These are phyloP conservation scores for Dasypogon diadema DNA, from an alignment of 2,888 invertebrate genomes.

Conservation along the genomic window DNA sequence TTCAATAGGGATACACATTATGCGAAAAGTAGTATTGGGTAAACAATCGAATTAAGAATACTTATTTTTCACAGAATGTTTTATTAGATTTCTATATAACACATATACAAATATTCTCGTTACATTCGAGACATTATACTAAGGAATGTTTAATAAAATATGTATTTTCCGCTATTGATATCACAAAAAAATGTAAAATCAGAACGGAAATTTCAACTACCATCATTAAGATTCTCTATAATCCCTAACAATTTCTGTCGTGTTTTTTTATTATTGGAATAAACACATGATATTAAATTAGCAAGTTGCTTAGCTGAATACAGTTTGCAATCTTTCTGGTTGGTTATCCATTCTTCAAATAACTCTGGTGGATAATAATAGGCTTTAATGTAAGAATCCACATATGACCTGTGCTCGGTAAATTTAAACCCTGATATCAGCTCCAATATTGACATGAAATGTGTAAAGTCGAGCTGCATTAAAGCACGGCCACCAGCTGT, in stretches of 20 bases:
- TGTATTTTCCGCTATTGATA: constrained; percentile 11
- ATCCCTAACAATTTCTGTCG: constrained; percentile 81
- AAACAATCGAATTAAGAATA: too few relatives aligned
- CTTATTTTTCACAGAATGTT: too few relatives aligned
- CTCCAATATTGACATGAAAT: constrained; percentile 91
- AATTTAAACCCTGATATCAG: constrained; percentile 86
- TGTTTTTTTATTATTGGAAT: constrained; percentile 88
- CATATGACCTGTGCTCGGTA: constrained; percentile 88
- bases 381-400: constrained; percentile 95
- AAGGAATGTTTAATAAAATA: constrained; percentile 26
- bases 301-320: constrained; percentile 90
- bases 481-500: constrained; percentile 95
- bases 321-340: constrained; percentile 86
- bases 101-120: background rate
- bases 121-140: background rate
- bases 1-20: too few relatives aligned
- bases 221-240: constrained; percentile 72
- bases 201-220: constrained; percentile 52
- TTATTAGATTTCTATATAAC: too few relatives aligned
- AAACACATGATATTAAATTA: constrained; percentile 86
- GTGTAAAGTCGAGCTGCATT: constrained; percentile 98
- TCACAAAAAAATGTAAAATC: background rate
- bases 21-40: too few relatives aligned
- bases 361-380: constrained; percentile 92
- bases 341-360: constrained; percentile 89